Conservation (phyloP, 2,888 invertebrate species). For the Amblyjoppa proteus region DNA sequence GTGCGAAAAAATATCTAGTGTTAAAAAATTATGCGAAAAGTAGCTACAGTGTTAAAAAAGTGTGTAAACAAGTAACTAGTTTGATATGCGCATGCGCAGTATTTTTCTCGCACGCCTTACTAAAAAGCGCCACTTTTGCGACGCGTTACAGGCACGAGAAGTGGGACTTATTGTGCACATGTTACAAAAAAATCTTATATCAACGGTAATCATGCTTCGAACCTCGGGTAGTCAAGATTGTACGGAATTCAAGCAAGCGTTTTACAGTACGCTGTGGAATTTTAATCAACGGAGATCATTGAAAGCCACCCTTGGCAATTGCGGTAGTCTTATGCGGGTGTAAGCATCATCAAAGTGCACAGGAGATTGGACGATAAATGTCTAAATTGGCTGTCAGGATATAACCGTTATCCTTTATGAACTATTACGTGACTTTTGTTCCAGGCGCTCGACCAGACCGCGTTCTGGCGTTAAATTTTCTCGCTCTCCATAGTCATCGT, state of each 20-base stretch:
- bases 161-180: too few species aligned
- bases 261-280: background rate
- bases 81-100: too few species aligned
- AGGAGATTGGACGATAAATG: slow-evolving; percentile 43
- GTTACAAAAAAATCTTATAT: background rate
- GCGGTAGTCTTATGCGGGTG: slow-evolving; percentile 2
- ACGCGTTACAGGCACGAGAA: too few species aligned
- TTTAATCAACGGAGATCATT: slow-evolving; percentile 8
- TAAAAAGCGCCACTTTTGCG: too few species aligned
- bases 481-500: background rate
- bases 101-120: too few species aligned
- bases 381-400: slow-evolving; percentile 46
- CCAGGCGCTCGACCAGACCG: background rate
- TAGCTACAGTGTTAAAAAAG: background rate
- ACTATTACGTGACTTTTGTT: slow-evolving; percentile 14
- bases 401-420: slow-evolving; percentile 53
- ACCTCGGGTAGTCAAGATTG: background rate
- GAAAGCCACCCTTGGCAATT: background rate
- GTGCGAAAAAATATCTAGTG: too few species aligned
- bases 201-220: background rate
- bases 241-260: background rate
- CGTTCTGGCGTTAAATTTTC: slow-evolving; percentile 12
- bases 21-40: too few species aligned
- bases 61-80: too few species aligned
- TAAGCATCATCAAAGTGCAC: slow-evolving; percentile 5